Conservation (phyloP, 2,113 vertebrate genomes). For the Uria lomvia region DNA sequence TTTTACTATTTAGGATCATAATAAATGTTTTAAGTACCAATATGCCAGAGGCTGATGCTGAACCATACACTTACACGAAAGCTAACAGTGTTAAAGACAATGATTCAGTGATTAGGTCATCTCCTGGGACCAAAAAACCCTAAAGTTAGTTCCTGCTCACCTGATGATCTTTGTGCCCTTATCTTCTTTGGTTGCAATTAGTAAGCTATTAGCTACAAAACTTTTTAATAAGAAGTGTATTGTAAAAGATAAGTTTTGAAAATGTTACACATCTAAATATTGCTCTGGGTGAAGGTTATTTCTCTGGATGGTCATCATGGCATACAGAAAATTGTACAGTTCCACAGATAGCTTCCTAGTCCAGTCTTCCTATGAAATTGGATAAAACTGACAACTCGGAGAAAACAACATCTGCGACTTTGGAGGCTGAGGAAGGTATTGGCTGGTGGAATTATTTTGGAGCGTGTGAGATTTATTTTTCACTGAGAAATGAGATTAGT, state of each 20-base stretch:
- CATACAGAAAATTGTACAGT: not conserved
- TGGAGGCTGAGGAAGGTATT: not conserved
- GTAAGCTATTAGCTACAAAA: not conserved
- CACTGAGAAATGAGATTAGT: conserved; percentile 18
- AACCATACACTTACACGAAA: not conserved
- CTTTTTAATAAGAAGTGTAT: not conserved
- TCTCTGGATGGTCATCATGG: not conserved
- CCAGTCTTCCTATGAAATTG: not conserved
- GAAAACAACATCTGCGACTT: conserved; percentile 28
- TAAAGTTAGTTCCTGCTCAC: not conserved
- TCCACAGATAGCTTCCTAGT: not conserved
- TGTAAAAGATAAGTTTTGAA: not conserved
- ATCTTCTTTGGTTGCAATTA: not conserved
- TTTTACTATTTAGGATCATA: not conserved
- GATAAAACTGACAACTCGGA: conserved; percentile 12
- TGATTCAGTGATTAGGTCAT: not conserved
- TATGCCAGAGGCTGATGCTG: not conserved
- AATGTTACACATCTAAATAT: not conserved
- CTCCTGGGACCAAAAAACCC: not conserved
- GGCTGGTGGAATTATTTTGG: not conserved
- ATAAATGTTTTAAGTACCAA: not conserved
- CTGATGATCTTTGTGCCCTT: not conserved
- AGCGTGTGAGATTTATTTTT: not conserved
- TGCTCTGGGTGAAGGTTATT: not conserved
- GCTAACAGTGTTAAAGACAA: not conserved